Evolutionary conservation across 1,140 invertebrate species (phyloP), one percentile per base, ranked within the genome.

Genomic region (Drusus annulatus): DNA sequence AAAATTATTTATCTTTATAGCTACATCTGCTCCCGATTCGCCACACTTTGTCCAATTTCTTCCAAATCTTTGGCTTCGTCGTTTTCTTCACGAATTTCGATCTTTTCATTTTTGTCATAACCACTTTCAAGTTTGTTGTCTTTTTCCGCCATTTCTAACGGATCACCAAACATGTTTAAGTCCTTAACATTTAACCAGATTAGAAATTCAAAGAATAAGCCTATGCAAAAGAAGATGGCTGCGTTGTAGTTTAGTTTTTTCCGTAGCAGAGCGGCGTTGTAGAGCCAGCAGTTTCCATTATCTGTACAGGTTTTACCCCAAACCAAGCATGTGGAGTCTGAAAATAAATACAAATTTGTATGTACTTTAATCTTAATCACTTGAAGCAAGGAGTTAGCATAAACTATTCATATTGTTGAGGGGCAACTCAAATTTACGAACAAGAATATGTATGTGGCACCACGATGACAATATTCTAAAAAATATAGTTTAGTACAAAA

Each of bases 261-360:
- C 84, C 93, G 90, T 82, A 94, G 86, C 21, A 89, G 89, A 81
- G 91, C 90, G 7, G 93, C 92, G 85, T 94, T 92, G 83, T 94
- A 94, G 1, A 94, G 86, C 94, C 93, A 94, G 85, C 94, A 94
- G 84, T 95, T 94, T 73, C 94, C 94, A 54, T 90, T 94, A 68
- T 92, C 92, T 5, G 91, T 89, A 84, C 94, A 94, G 10, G 94
- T 94, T 85, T 93, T 94, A 16, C 94, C 94, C 94, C 94, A 95
- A 15, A 94, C 92, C 1, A 94, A 84, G 83, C 94, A 95, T 16
- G 93, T 91, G 54, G 90, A 90, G 88, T 93, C 92, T 93, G 84
- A 50, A 60, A 76, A 17, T 45, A 17, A 76, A 36, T n/a, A 45
- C 36, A 13, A 45, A 45, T 45, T 1, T 36, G n/a, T n/a, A n/a